These are phyloP conservation scores for Oopsacas minuta DNA, from an alignment of 37 sponge, comb jelly and placozoan species.

Conservation along the genomic window DNA sequence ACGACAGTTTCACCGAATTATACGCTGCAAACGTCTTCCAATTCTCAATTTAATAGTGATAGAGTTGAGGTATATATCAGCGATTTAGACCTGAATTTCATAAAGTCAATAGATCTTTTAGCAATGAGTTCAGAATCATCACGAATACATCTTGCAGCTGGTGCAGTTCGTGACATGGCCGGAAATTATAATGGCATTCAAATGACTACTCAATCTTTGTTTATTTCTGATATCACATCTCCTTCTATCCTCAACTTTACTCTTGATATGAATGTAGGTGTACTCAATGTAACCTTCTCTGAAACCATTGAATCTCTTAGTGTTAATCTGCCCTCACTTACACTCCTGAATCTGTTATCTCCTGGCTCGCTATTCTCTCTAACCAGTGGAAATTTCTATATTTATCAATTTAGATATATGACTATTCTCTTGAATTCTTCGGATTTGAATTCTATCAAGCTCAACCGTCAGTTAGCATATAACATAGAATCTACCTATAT, in stretches of 20 bases:
- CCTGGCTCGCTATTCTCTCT: conserved; percentile 26
- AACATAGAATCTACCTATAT: conserved; percentile 30
- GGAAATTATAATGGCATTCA: conserved; percentile 27
- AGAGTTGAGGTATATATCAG: background rate
- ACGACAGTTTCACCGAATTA: background rate
- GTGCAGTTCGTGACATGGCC: conserved; percentile 60
- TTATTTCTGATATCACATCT: conserved; percentile 36
- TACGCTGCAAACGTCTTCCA: background rate
- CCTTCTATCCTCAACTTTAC: conserved; percentile 37
- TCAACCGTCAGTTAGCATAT: conserved; percentile 34
- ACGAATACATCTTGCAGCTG: background rate
- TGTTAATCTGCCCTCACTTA: conserved; percentile 31
- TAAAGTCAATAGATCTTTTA: background rate
- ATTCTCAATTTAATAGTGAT: background rate
- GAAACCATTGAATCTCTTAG: conserved; percentile 48
- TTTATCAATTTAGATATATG: conserved; percentile 38
- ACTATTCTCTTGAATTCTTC: conserved; percentile 26
- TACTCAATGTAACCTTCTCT: conserved; percentile 50
- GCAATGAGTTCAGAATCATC: background rate
- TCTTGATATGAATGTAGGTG: conserved; percentile 39
- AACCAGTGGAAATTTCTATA: conserved; percentile 37
- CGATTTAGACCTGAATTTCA: conserved; percentile 18
- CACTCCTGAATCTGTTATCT: conserved; percentile 32
- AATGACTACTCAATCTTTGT: conserved; percentile 23
- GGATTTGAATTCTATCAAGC: conserved; percentile 70